Conservation (phyloP, 2,113 vertebrate genomes). For the Taxidea taxus region DNA sequence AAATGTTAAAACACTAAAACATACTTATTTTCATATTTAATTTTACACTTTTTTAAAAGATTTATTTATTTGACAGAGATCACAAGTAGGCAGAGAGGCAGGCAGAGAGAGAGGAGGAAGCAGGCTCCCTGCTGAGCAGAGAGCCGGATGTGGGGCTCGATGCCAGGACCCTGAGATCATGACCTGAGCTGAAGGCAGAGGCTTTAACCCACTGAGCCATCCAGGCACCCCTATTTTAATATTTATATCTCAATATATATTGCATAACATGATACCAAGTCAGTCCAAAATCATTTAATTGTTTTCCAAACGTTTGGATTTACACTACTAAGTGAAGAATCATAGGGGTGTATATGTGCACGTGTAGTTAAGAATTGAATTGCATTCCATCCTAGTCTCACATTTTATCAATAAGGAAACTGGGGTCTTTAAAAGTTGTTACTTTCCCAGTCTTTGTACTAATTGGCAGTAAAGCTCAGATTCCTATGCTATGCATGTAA, state of each 20-base stretch:
- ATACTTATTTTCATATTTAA: slow-evolving; percentile 38
- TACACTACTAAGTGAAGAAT: neutral
- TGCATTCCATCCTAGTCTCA: neutral
- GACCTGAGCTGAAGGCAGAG: too few relatives aligned
- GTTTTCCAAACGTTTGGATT: neutral
- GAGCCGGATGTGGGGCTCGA: too few relatives aligned
- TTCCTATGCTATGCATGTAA: neutral
- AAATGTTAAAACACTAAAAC: slow-evolving; percentile 16
- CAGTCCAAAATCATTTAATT: neutral
- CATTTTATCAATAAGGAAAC: slow-evolving; percentile 6
- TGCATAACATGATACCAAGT: neutral
- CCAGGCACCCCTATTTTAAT: too few relatives aligned
- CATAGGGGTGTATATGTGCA: neutral
- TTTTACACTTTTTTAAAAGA: too few relatives aligned
- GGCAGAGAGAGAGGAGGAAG: too few relatives aligned
- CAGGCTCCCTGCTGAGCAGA: too few relatives aligned
- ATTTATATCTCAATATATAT: neutral
- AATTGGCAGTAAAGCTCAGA: neutral
- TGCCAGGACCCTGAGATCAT: too few relatives aligned
- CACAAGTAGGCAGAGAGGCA: too few relatives aligned
- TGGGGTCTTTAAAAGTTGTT: neutral
- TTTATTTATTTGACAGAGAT: too few relatives aligned
- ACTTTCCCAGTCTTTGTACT: neutral
- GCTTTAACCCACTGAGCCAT: too few relatives aligned
- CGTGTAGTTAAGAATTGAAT: neutral